phyloP scores from a whole-genome alignment of 2,888 invertebrate species.

The Brachyptera risi region DNA sequence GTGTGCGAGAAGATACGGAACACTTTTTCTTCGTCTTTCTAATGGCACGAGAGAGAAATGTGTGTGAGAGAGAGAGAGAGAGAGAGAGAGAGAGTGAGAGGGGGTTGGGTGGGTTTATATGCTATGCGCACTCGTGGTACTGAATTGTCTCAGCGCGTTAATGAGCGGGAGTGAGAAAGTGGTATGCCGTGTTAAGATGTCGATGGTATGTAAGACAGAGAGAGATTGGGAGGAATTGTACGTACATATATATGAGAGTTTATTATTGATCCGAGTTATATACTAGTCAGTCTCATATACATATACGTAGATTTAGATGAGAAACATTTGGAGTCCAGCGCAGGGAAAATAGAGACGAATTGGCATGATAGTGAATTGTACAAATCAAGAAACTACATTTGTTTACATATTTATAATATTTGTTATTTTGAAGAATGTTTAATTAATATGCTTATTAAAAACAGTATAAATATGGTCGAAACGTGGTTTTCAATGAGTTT shows the following conservation, averaged over 20 bases:
- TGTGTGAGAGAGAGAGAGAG: too few species aligned
- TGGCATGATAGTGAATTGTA: background rate
- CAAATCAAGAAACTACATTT: conserved; percentile 6
- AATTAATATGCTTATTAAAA: too few species aligned
- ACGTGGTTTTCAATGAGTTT: too few species aligned
- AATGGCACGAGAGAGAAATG: conserved; percentile 11
- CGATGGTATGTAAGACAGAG: conserved; percentile 3
- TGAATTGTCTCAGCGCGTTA: conserved; percentile 30
- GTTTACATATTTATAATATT: too few species aligned
- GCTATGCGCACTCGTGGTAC: conserved; percentile 27
- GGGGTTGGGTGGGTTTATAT: conserved; percentile 13
- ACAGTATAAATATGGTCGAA: too few species aligned
- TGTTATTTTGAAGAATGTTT: too few species aligned
- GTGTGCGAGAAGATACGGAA: conserved; percentile 14
- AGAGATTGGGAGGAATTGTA: conserved; percentile 20
- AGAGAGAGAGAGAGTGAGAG: too few species aligned
- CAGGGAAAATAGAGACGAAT: too few species aligned
- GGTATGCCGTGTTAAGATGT: conserved; percentile 8
- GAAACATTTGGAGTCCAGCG: too few species aligned
- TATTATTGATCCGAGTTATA: conserved; percentile 19
- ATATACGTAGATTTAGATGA: conserved; percentile 19
- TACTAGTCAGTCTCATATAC: conserved; percentile 20
- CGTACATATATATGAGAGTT: conserved; percentile 21
- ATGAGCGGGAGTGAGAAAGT: conserved; percentile 13
- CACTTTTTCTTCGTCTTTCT: conserved; percentile 14